Conservation (phyloP, 2,113 vertebrate species). For the Myocastor coypus region DNA sequence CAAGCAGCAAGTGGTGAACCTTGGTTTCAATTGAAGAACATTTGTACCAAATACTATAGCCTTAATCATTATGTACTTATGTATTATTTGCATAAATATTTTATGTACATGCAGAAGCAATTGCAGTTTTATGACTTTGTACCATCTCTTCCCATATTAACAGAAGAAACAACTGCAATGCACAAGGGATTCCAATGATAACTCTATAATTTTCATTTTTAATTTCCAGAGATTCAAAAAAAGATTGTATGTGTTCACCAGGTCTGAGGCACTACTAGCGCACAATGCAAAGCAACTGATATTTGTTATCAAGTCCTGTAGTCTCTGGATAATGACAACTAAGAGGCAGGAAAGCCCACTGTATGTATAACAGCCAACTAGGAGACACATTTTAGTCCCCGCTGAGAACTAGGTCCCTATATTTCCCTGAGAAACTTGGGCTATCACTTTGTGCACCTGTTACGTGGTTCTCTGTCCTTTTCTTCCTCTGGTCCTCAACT, state of each 20-base stretch:
- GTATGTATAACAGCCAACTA: not conserved
- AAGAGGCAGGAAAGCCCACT: not conserved
- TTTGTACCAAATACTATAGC: not conserved
- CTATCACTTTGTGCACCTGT: fast-evolving
- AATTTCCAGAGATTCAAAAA: not conserved
- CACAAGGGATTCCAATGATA: not conserved
- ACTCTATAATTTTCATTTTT: not conserved
- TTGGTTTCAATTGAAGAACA: not conserved
- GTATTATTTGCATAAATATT: not conserved
- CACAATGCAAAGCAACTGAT: not conserved
- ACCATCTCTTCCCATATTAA: not conserved
- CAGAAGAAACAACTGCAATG: not conserved
- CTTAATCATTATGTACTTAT: not conserved
- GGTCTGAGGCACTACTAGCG: not conserved
- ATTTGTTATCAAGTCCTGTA: not conserved
- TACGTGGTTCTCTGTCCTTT: fast-evolving
- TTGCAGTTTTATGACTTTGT: not conserved
- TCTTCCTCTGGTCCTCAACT: not conserved
- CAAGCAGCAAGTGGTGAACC: not conserved
- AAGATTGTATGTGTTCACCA: not conserved
- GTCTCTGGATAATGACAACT: not conserved
- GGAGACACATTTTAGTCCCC: not conserved
- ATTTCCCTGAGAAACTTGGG: not conserved
- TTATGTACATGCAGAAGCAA: not conserved
- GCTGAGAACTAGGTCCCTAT: not conserved